Evolutionary conservation across 2,113 vertebrate species (phyloP), one percentile per base, ranked within the genome.

Genomic region (Chlorodrepanis virens): DNA sequence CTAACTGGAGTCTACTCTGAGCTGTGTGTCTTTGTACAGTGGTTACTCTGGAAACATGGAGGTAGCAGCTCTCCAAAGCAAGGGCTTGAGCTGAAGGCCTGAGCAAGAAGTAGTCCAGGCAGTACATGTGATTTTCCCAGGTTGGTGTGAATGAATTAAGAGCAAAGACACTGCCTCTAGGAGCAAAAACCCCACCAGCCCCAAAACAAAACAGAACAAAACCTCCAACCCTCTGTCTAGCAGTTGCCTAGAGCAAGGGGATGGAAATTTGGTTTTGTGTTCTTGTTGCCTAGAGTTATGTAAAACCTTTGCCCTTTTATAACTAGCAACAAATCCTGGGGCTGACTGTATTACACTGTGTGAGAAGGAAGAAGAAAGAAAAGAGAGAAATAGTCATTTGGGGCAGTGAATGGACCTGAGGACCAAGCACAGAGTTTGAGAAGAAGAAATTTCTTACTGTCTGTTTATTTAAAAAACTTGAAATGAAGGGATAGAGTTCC

Each of bases 301-400:
- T 78, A 78, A 86, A 96, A 95, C 56, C 60, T 93, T 93, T 93
- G 76, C 83, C 86, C 71, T 92, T 94, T 88, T 83, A 83, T 67
- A 86, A 28, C 27, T 35, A 77, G 29, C 52, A 92, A 59, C 83
- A 89, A 80, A 74, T 77, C 87, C 89, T 68, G 39, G 56, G 23
- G 49, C 86, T 91, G 83, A 35, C 45, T 90, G 45, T 94, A 17
- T 74, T 63, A 39, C 39, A 10, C 39, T 33, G 8, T 67, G 33
- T 78, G 64, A 89, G 76, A 74, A 83, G 37, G 35, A 93, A 77
- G 50, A 77, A 78, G 52, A 84, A 67, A 75, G 68, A 45, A 64
- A 80, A 74, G 29, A 70, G 4, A 85, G 64, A 82, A 78, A n/a
- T 21, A 89, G 35, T 35, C 9, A 37, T 93, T 37, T 39, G 13